Evolutionary conservation across 2,888 invertebrate genomes (phyloP), one percentile per base, ranked within the genome.

Genomic region (Pachliopta kotzebuea): DNA sequence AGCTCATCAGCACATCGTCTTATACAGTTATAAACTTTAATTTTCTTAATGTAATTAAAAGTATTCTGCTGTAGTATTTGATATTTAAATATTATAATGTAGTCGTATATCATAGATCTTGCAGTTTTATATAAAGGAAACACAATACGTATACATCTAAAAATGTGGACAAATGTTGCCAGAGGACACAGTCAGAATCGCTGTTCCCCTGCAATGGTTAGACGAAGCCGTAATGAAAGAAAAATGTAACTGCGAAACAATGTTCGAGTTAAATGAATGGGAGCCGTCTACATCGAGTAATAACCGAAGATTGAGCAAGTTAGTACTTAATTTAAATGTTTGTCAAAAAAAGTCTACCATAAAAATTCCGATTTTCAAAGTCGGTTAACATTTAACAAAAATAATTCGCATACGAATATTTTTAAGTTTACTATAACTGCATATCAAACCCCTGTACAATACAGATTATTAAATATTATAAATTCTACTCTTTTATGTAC

Each of bases 141-240:
- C 18, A n/a, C 18, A 8, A n/a, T 45, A 0, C 18, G n/a, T n/a
- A 45, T 7, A n/a, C n/a, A 45, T 4, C 8, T 17, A 45, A 23
- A 18, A 55, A 21, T 23, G 23, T 42, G 54, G 24, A 17, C 23
- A 24, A n/a, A 50, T n/a, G 2, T 50, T 42, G 0, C 63, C 67
- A 89, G 90, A 84, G 63, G 74, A 75, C 37, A 78, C 67, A 14
- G 70, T 84, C 0, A 73, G 77, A 7, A 24, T 86, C 4, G 87
- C 84, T 0, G 85, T 84, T 18, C 89, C 90, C 0, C 71, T 90
- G 49, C 75, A 78, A n/a, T 89, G 86, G 88, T 57, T 81, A 1
- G 80, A 83, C 60, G 55, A 72, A 0, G 73, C 71, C 11, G 49
- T 56, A 4, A 86, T 90, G 86, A 66, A 73, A 45, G 69, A 69